phyloP scores from a whole-genome alignment of 1,140 invertebrate species.

The Cotesia vestalis region DNA sequence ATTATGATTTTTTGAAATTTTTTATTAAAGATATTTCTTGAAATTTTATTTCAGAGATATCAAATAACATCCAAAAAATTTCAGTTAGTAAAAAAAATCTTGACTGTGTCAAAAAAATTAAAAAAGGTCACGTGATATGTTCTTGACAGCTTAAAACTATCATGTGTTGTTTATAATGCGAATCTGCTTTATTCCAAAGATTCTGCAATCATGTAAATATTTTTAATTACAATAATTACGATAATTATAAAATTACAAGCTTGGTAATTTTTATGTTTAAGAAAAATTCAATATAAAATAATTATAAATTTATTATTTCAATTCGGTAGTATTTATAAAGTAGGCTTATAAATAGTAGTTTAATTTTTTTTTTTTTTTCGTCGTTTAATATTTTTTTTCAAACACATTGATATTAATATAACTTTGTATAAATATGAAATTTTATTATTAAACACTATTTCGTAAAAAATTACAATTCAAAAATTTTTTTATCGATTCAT shows the following conservation, averaged over 20 bases:
- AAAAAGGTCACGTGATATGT: background rate
- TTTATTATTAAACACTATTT: too few species aligned
- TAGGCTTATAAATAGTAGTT: constrained; percentile 38
- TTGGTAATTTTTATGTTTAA: too few species aligned
- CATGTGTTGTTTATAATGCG: constrained; percentile 27
- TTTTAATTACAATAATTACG: constrained; percentile 31
- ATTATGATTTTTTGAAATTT: too few species aligned
- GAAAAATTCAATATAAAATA: constrained; percentile 17
- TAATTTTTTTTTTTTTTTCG: constrained; percentile 25
- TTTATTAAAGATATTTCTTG: too few species aligned
- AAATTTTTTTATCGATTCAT: too few species aligned
- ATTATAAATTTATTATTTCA: constrained; percentile 32
- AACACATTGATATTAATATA: background rate
- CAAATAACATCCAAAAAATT: too few species aligned
- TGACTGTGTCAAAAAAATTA: too few species aligned
- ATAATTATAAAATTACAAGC: background rate
- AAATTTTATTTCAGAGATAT: too few species aligned
- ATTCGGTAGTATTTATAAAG: constrained; percentile 43
- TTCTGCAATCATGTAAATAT: constrained; percentile 43
- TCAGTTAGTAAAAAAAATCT: too few species aligned
- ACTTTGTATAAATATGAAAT: too few species aligned
- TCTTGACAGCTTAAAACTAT: background rate
- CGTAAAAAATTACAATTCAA: too few species aligned
- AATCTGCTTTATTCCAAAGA: constrained; percentile 41
- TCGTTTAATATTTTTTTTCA: background rate